Percentiles rank a stretch among this genome's conserved stretches.
These are phyloP conservation scores for Crotophaga sulcirostris DNA, from an alignment of 2,113 vertebrate genomes.

Conservation along the genomic window DNA sequence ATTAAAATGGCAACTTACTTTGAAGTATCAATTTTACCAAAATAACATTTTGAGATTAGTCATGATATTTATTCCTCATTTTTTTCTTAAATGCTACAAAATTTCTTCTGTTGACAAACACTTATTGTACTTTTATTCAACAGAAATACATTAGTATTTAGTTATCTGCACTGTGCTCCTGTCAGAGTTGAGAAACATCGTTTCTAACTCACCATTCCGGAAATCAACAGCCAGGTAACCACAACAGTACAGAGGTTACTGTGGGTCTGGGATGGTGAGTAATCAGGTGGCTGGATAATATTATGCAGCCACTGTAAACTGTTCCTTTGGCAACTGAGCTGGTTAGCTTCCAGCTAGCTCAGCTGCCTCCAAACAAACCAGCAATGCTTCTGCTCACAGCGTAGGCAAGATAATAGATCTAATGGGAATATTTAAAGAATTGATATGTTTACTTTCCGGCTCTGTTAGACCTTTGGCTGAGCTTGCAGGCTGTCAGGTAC, in stretches of 20 bases:
- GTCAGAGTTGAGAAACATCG: neutral
- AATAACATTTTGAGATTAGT: neutral
- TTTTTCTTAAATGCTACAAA: neutral
- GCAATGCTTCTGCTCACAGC: rapidly evolving
- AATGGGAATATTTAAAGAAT: neutral
- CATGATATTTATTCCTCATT: neutral
- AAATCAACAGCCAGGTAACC: neutral
- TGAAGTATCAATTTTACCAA: neutral
- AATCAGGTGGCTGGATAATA: rapidly evolving
- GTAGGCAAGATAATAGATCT: rapidly evolving
- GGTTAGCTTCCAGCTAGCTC: neutral
- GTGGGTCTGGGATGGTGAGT: neutral
- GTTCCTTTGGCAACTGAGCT: rapidly evolving
- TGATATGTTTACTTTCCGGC: neutral
- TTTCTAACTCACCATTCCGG: neutral
- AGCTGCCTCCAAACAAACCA: neutral
- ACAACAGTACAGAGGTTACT: neutral
- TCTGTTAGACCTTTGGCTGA: rapidly evolving
- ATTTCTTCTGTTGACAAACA: neutral
- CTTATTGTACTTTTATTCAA: neutral
- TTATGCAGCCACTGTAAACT: neutral
- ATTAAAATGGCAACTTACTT: neutral
- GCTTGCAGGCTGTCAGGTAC: rapidly evolving
- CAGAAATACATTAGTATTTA: neutral
- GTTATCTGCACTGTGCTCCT: neutral